Evolutionary conservation across 2,113 vertebrate species (phyloP), one percentile per base, ranked within the genome.

Genomic region (Clarias macrocephalus): DNA sequence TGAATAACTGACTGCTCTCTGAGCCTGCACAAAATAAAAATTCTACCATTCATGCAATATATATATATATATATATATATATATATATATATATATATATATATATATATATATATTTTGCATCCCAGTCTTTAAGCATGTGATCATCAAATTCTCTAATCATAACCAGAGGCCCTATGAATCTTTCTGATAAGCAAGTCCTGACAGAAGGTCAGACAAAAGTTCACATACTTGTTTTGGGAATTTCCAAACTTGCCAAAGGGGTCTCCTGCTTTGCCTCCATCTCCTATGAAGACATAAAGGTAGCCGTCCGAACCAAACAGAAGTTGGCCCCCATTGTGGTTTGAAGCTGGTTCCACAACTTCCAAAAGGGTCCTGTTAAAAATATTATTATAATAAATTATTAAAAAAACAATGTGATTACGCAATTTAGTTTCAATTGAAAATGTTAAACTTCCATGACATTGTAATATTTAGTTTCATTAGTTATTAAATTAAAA

Each of bases 231-330:
- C 96, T 96, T 96, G 90, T 96, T 96, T 92, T 96, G 96, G 65
- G 96, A 92, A 87, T 96, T 96, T 33, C 96, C 96, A 91, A 96
- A 96, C 89, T 95, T 94, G 62, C 96, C 96, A 89, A 96, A 96
- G 2, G 96, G 95, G 86, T 96, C 96, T 30, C 96, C 95, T 0
- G 95, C 95, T 87, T 92, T 92, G 0, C 96, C 96, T 0, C 95
- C 96, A n/a, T 96, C 96, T 1, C 96, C 96, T 11, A 94, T 96
- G 86, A 96, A 96, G 86, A 96, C 94, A 91, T 96, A 96, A 54
- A 96, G 92, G 73, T 95, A 96, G 2, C 94, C 95, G 1, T 96
- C 96, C 15, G 92, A 90, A 0, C 95, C 96, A 75, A 96, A 96
- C 16, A 96, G 93, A 23, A 96, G 93, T 81, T 96, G 96, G 9